Evolutionary conservation across 2,888 invertebrate species (phyloP).

Genomic region (Heteromurus nitidus): DNA sequence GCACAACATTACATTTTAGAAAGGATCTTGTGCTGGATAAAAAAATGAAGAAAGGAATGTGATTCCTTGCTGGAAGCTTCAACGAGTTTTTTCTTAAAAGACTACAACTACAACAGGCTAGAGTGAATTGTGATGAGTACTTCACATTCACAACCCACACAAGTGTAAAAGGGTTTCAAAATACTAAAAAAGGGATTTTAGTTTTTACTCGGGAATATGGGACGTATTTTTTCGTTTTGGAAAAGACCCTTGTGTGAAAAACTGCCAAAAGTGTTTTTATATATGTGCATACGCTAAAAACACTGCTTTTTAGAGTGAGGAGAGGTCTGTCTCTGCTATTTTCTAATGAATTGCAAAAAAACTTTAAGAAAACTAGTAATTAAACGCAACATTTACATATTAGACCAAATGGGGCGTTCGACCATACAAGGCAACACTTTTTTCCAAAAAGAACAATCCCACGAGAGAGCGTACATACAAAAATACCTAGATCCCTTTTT

Average conservation of each 20-base stretch:
- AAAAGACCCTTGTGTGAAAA: too few species aligned
- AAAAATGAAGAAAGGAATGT: conserved; percentile 36
- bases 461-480: not conserved
- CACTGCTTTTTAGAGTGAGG: not conserved
- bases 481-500: not conserved
- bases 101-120: too few species aligned
- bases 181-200: too few species aligned
- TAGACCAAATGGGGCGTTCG: conserved; percentile 38
- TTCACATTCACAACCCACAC: too few species aligned
- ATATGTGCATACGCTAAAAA: too few species aligned
- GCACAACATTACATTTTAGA: not conserved
- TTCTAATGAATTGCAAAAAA: conserved; percentile 59
- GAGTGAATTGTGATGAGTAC: not conserved
- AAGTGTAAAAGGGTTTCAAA: conserved; percentile 16
- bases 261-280: too few species aligned
- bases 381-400: conserved; percentile 37
- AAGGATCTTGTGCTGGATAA: not conserved
- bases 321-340: not conserved
- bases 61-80: conserved; percentile 52
- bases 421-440: conserved; percentile 19
- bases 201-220: too few species aligned
- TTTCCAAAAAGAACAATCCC: not conserved
- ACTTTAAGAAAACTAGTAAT: conserved; percentile 50
- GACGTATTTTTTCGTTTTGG: too few species aligned
- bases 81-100: not conserved